A percentile compares a stretch with the other conserved stretches of the same genome.
Evolutionary conservation across 1,140 invertebrate species (phyloP).

Genomic region (Ooceraea biroi): DNA sequence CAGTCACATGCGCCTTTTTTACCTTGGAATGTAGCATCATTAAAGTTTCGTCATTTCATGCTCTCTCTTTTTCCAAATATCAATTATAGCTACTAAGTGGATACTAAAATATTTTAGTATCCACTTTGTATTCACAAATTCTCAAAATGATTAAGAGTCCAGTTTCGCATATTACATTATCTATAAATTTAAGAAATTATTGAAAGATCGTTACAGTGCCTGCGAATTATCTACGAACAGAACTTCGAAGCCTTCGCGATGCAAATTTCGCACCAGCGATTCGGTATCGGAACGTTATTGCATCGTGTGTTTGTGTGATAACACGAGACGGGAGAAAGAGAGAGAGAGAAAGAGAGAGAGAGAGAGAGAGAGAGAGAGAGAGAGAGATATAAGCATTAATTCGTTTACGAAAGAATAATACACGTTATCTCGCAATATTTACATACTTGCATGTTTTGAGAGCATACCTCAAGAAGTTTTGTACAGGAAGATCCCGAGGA

Average conservation of each 20-base stretch:
- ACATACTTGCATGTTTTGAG: not conserved
- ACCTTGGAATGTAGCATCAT: not conserved
- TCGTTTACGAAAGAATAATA: not conserved
- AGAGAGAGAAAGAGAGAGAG: too few relatives aligned
- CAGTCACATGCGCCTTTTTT: not conserved
- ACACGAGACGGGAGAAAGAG: not conserved
- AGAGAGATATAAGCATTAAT: conserved; percentile 20
- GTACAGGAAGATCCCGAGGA: not conserved
- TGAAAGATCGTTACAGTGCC: not conserved
- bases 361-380: too few relatives aligned
- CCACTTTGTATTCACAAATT: too few relatives aligned
- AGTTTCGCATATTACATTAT: too few relatives aligned
- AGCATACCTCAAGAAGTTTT: conserved; percentile 28
- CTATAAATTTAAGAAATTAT: not conserved
- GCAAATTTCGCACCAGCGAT: not conserved
- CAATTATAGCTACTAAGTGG: too few relatives aligned
- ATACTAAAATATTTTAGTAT: too few relatives aligned
- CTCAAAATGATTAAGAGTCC: too few relatives aligned
- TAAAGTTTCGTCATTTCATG: not conserved
- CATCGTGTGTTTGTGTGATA: conserved; percentile 7
- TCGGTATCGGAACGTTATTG: not conserved
- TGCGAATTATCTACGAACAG: not conserved
- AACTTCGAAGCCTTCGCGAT: not conserved
- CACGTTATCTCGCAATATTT: conserved; percentile 9
- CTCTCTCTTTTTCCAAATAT: not conserved